Percentiles rank a stretch among this genome's conserved stretches.
Conservation (phyloP, 2,888 invertebrate species). For the Phragmatobia fuliginosa region DNA sequence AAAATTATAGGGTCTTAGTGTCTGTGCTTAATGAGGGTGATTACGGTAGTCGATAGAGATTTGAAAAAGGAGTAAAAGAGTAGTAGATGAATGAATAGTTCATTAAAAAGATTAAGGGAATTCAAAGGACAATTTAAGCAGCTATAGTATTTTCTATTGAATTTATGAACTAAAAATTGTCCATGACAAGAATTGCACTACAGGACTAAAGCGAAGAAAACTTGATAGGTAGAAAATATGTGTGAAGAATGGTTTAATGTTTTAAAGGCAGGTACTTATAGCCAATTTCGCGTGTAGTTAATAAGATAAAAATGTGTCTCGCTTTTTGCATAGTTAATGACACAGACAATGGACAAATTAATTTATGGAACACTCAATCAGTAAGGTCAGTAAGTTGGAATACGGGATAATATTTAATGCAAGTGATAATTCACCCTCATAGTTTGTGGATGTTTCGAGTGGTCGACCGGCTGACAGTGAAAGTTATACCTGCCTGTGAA, state of each 20-base stretch:
- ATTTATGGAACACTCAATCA: slow-evolving; percentile 20
- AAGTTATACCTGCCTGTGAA: slow-evolving; percentile 97
- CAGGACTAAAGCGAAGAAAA: neutral
- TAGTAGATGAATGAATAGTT: neutral
- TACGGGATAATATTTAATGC: slow-evolving; percentile 55
- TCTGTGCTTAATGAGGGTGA: neutral
- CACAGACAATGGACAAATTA: slow-evolving; percentile 11
- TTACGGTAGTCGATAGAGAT: neutral
- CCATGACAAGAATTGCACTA: neutral
- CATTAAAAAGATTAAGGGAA: neutral
- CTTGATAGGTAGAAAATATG: neutral
- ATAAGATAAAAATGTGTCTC: neutral
- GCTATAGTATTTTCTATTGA: too few relatives aligned
- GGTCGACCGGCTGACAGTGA: slow-evolving; percentile 98
- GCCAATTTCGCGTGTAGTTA: slow-evolving; percentile 1
- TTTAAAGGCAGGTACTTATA: slow-evolving; percentile 7
- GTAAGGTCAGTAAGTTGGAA: slow-evolving; percentile 29
- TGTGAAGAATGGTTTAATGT: slow-evolving; percentile 12
- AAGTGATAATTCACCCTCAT: slow-evolving; percentile 92
- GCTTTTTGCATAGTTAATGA: slow-evolving; percentile 18
- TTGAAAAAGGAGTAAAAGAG: neutral
- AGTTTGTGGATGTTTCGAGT: slow-evolving; percentile 96
- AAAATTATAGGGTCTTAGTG: neutral
- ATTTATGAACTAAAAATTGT: neutral
- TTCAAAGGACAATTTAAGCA: neutral